Evolutionary conservation across 2,797 vertebrate genomes (phyloP), one percentile per base, ranked within the genome.

Genomic region (Gila robusta): DNA sequence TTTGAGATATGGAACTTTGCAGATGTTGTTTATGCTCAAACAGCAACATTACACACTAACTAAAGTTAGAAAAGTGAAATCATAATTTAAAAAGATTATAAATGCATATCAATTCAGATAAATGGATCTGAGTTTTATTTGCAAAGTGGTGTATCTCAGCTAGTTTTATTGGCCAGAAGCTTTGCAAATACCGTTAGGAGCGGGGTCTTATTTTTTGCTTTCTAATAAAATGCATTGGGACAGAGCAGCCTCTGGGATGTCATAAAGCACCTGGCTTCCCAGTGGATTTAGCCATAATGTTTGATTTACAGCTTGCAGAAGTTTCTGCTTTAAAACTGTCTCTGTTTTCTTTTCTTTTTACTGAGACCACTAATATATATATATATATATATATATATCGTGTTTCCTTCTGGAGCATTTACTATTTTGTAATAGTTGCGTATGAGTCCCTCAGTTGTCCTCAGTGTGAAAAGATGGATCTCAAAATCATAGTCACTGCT

Each of bases 121-220:
- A 88, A 92, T 88, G 66, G 37, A 89, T 90, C 90, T 90, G 84
- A 89, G 86, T 92, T 94, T 92, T 91, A 93, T 93, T 93, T 91
- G 91, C 88, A 89, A 93, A 90, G 90, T 89, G 88, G 85, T 91
- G 84, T 91, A 86, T 92, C 91, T 93, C 89, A 88, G 85, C 67
- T 83, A 87, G 84, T 92, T 94, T 93, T 93, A 91, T 89, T 90
- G 89, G 90, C 89, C 87, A 85, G 87, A 90, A 85, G 47, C 90
- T 91, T 88, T 87, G 91, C 52, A 91, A 91, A 92, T 92, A 91
- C 85, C 92, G 91, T 74, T 91, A 92, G 90, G 87, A 88, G 73
- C 77, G 64, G 81, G 70, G 74, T 39, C 91, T 92, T 93, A 86
- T 91, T 88, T 91, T 90, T 56, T n/a, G 23, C 89, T 89, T 71